Evolutionary conservation across 2,888 invertebrate genomes (phyloP).

Genomic region (Tridacna crocea): DNA sequence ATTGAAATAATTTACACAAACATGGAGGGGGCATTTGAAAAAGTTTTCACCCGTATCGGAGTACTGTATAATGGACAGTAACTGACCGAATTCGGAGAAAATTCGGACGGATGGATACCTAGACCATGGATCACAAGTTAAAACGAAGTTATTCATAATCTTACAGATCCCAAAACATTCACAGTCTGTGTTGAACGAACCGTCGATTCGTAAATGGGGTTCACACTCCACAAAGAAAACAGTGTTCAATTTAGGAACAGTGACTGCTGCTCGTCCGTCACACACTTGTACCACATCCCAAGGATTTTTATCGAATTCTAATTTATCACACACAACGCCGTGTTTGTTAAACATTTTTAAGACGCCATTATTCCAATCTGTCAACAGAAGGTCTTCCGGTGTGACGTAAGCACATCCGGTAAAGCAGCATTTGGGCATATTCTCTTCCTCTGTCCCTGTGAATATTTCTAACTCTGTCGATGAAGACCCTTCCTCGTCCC

Average conservation of each 20-base stretch:
- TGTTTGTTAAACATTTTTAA: constrained; percentile 51
- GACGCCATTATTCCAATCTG: constrained; percentile 53
- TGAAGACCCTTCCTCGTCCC: constrained; percentile 3
- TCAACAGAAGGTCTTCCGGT: constrained; percentile 43
- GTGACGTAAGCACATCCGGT: constrained; percentile 56
- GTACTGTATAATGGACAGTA: constrained; percentile 28
- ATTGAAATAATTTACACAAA: constrained; percentile 52
- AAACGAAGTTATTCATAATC: constrained; percentile 41
- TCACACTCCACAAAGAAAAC: constrained; percentile 57
- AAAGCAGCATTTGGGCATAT: constrained; percentile 35
- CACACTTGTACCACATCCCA: constrained; percentile 51
- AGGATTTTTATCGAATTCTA: constrained; percentile 46
- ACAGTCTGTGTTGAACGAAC: constrained; percentile 39
- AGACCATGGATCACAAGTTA: constrained; percentile 59
- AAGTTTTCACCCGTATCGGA: constrained; percentile 30
- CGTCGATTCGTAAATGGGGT: constrained; percentile 41
- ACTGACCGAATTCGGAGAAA: constrained; percentile 38
- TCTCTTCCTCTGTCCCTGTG: constrained; percentile 20
- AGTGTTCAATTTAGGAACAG: constrained; percentile 48
- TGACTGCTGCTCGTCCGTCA: constrained; percentile 47
- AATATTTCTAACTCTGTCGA: constrained; percentile 6
- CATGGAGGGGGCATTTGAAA: constrained; percentile 58
- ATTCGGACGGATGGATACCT: constrained; percentile 44
- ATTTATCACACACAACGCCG: constrained; percentile 45
- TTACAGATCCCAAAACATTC: constrained; percentile 60